These are phyloP conservation scores for Agrilus mali DNA, from an alignment of 2,888 invertebrate genomes.

Conservation along the genomic window DNA sequence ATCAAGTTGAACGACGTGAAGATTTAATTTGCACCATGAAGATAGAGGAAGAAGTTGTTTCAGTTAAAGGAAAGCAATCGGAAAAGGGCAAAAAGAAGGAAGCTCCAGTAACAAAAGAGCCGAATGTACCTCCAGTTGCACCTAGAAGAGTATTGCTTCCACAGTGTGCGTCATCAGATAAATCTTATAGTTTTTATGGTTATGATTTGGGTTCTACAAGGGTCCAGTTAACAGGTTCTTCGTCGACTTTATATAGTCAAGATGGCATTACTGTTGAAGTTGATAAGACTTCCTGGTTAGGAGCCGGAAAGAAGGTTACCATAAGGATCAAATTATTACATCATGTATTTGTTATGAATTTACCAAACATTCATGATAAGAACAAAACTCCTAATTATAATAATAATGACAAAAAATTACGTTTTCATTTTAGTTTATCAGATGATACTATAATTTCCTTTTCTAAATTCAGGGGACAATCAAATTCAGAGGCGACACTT, in stretches of 20 bases:
- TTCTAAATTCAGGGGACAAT: slow-evolving; percentile 4
- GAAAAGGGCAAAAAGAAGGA: no score
- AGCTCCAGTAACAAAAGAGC: no score
- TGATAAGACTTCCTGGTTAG: slow-evolving; percentile 5
- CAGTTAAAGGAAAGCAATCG: no score
- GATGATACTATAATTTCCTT: slow-evolving; percentile 10
- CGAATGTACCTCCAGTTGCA: background rate
- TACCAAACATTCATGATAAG: no score
- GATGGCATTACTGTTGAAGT: slow-evolving; percentile 8
- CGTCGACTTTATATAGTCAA: slow-evolving; percentile 6
- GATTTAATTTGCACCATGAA: no score
- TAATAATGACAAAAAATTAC: slow-evolving; percentile 3
- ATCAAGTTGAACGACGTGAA: no score
- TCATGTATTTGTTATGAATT: slow-evolving; percentile 5
- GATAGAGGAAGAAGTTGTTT: no score
- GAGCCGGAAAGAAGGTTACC: slow-evolving; percentile 3
- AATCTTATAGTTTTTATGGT: slow-evolving; percentile 7
- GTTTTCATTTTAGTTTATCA: slow-evolving; percentile 8
- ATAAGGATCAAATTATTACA: background rate
- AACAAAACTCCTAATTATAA: background rate
- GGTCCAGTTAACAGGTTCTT: slow-evolving; percentile 8
- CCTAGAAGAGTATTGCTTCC: background rate
- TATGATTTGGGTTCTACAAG: slow-evolving; percentile 5
- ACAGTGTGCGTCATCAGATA: background rate
- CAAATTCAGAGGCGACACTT: slow-evolving; percentile 3